phyloP scores from a whole-genome alignment of 2,888 invertebrate species.

The Apotomis turbidana region DNA sequence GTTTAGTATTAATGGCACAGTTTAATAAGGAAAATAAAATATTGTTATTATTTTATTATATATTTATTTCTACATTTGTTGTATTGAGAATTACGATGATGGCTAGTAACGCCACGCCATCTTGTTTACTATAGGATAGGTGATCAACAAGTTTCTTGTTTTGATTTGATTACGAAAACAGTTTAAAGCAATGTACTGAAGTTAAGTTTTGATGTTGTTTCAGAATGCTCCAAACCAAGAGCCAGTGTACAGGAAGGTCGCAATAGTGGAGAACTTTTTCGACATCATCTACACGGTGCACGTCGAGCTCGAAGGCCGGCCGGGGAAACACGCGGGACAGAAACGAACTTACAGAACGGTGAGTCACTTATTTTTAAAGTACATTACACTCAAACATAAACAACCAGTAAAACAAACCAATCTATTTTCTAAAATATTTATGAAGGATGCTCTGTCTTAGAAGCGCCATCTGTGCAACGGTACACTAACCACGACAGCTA shows the following conservation, averaged over 20 bases:
- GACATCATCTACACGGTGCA: conserved; percentile 98
- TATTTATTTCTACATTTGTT: no score
- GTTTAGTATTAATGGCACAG: no score
- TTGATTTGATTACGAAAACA: not conserved
- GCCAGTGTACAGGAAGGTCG: conserved; percentile 94
- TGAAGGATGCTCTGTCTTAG: not conserved
- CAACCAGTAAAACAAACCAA: no score
- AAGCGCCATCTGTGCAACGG: conserved; percentile 29
- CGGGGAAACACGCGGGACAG: conserved; percentile 98
- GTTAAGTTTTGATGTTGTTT: conserved; percentile 66
- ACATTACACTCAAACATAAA: no score
- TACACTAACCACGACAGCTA: not conserved
- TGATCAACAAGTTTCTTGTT: not conserved
- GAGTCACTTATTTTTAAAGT: conserved; percentile 65
- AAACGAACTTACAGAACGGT: conserved; percentile 98
- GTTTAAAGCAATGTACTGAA: not conserved
- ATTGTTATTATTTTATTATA: no score
- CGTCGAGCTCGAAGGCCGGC: conserved; percentile 95
- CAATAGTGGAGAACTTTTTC: conserved; percentile 98
- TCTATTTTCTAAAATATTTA: not conserved
- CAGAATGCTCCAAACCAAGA: conserved; percentile 89
- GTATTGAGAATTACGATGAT: no score
- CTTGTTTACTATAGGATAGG: no score
- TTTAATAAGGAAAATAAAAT: no score
- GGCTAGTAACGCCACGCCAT: no score